Percentiles rank a stretch among this genome's conserved stretches.
Conservation (phyloP, 2,888 invertebrate genomes). For the Campoletis raptor region DNA sequence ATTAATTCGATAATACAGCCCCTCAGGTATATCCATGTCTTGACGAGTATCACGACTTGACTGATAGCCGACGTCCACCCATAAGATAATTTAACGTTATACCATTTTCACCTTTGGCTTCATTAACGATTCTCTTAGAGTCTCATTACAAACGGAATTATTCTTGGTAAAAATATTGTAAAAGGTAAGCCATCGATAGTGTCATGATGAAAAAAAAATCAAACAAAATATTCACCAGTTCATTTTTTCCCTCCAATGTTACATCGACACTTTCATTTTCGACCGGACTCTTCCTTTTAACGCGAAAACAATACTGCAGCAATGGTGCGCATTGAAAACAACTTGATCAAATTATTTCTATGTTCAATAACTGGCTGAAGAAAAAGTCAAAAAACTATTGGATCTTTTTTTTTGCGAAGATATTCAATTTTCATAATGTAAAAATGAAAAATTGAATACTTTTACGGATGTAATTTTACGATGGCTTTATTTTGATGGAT, state of each 20-base stretch:
- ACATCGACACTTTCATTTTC: neutral
- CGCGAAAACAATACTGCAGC: neutral
- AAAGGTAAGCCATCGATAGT: neutral
- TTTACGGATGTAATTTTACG: no score
- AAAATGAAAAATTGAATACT: no score
- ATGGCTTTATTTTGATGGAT: no score
- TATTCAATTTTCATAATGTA: neutral
- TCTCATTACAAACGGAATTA: slow-evolving; percentile 6
- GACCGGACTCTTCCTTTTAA: neutral
- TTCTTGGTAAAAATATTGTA: neutral
- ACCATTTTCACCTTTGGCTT: neutral
- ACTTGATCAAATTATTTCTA: neutral
- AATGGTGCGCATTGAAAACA: neutral
- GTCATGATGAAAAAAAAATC: neutral
- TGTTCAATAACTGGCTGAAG: neutral
- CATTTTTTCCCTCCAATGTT: neutral
- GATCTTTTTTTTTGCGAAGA: no score
- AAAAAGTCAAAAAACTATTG: no score
- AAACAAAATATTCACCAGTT: neutral
- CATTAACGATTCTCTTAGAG: slow-evolving; percentile 21
- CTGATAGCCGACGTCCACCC: neutral
- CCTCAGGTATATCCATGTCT: slow-evolving; percentile 64
- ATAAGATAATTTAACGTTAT: neutral
- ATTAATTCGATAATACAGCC: slow-evolving; percentile 60
- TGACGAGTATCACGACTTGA: slow-evolving; percentile 8